Percentiles rank a stretch among this genome's conserved stretches.
phyloP scores from a whole-genome alignment of 2,113 vertebrate species.

The Cynopterus brachyotis region DNA sequence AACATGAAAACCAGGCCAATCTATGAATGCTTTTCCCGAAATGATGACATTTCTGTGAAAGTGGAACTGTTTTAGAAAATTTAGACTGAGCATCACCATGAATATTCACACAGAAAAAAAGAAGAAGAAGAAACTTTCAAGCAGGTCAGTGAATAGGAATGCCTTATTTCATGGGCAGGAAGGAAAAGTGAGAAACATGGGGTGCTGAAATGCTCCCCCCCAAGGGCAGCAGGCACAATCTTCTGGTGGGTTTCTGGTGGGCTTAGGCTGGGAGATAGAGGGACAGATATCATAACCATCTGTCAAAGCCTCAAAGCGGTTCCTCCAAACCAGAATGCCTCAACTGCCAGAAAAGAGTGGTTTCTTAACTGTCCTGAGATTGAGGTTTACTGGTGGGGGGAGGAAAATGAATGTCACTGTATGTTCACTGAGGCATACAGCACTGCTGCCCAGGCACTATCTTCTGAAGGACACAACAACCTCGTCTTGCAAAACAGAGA shows the following conservation, averaged over 20 bases:
- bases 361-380: background rate
- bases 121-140: background rate
- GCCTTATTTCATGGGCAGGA: background rate
- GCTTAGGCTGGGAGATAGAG: background rate
- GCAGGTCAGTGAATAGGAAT: background rate
- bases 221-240: background rate
- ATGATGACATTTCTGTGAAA: conserved; percentile 53
- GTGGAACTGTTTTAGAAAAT: background rate
- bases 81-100: background rate
- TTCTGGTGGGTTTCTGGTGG: background rate
- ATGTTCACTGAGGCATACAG: background rate
- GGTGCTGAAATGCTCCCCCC: background rate
- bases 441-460: background rate
- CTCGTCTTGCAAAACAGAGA: background rate
- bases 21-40: background rate
- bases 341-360: background rate
- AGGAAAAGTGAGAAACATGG: background rate
- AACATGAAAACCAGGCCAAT: background rate
- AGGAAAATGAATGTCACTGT: background rate
- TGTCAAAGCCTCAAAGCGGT: background rate
- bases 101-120: background rate
- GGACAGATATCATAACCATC: background rate
- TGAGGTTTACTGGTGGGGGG: background rate
- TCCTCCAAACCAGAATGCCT: background rate
- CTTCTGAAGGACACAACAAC: background rate